These are phyloP conservation scores for Orchesella cincta DNA, from an alignment of 1,140 invertebrate species.

Conservation along the genomic window DNA sequence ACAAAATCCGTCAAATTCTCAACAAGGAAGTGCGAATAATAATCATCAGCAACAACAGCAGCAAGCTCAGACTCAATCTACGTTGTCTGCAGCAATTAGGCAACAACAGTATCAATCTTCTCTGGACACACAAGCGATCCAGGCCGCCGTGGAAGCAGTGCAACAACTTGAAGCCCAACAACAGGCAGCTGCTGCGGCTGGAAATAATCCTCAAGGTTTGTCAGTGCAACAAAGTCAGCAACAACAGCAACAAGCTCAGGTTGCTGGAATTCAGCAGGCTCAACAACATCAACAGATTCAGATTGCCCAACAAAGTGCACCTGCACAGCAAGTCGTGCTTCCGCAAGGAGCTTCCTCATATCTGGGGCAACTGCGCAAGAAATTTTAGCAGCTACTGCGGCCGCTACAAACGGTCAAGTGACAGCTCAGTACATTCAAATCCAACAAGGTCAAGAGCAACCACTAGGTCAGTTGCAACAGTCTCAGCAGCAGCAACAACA, in stretches of 20 bases:
- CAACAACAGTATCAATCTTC: conserved; percentile 30
- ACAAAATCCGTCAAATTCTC: background rate
- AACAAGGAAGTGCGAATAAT: conserved; percentile 13
- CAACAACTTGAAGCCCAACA: conserved; percentile 18
- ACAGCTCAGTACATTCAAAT: background rate
- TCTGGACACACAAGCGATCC: background rate
- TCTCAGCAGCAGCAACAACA: background rate
- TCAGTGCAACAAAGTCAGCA: background rate
- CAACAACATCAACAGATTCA: background rate
- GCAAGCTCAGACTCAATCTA: too few species aligned
- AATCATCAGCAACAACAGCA: conserved; percentile 19
- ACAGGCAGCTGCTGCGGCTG: background rate
- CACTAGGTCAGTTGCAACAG: background rate
- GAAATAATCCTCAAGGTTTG: background rate
- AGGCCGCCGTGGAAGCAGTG: conserved; percentile 4
- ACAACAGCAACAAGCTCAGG: conserved; percentile 14
- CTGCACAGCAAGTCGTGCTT: background rate
- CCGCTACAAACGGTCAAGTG: conserved; percentile 25
- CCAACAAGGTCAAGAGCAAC: conserved; percentile 6
- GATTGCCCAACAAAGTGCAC: background rate
- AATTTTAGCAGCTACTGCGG: conserved; percentile 11
- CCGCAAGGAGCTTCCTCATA: background rate
- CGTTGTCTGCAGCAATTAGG: conserved; percentile 13
- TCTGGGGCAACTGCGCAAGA: background rate
- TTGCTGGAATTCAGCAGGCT: background rate